Evolutionary conservation across 2,113 vertebrate genomes (phyloP), one percentile per base, ranked within the genome.

Genomic region (Leptocoma aspasia): DNA sequence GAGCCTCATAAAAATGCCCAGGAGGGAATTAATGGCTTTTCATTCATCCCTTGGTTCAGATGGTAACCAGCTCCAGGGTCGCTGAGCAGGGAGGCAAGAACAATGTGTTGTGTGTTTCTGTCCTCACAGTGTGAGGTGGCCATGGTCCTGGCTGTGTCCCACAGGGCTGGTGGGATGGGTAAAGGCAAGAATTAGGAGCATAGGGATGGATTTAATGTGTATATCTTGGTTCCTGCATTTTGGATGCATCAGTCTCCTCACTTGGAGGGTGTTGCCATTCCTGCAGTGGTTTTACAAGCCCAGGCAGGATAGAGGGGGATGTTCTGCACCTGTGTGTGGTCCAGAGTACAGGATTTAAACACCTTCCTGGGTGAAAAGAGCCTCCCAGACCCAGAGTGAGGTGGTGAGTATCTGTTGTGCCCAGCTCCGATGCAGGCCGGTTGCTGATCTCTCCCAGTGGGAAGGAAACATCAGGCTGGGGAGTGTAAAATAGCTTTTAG

Each of bases 221-320:
- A 0, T 7, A 4, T 22, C 50, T 65, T n/a, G 14, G 31, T 42
- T 77, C 60, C 50, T 42, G 45, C 3, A 0, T 6, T 6, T 11
- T 17, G 13, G 11, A 11, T 20, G 30, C 72, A 42, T 7, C 50
- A 18, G 17, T 68, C 66, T 59, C 33, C 37, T 33, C 15, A 59
- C 61, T 64, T 12, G 18, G 9, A 63, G 23, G 23, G 5, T 11
- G 13, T 42, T 59, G 11, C 50, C 52, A 10, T 26, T 11, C 49
- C 60, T 8, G 57, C 2, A 37, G 21, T 13, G 42, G 15, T 22
- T 84, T 65, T 11, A 10, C 45, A 37, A 78, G 23, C 44, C 20
- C 33, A 6, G 37, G 18, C 3, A 8, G 45, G 50, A 31, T n/a
- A 28, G 45, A 57, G 42, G 56, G 52, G 14, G 10, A 1, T 0